phyloP scores from a whole-genome alignment of 2,888 invertebrate genomes.

The Bimastos eiseni region DNA sequence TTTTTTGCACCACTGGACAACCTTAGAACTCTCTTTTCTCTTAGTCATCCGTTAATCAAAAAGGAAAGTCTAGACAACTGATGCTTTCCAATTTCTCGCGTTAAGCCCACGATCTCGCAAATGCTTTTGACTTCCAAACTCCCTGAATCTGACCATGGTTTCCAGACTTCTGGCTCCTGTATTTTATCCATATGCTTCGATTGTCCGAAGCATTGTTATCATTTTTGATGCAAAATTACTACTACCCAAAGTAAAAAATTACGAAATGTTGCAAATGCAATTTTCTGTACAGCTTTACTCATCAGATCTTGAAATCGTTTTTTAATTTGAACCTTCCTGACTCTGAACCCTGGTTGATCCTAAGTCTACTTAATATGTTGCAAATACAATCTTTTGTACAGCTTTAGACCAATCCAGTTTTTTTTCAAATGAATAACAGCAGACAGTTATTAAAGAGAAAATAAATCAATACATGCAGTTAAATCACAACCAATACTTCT shows the following conservation, averaged over 20 bases:
- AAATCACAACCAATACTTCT: not conserved
- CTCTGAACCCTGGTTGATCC: no score
- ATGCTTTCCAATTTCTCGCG: not conserved
- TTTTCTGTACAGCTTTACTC: not conserved
- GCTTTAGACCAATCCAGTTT: constrained; percentile 6
- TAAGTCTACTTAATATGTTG: no score
- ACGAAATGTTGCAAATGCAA: not conserved
- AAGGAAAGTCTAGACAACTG: not conserved
- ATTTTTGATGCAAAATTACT: not conserved
- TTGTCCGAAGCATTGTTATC: no score
- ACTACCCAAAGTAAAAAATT: not conserved
- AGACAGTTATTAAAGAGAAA: constrained; percentile 9
- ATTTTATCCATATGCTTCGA: no score
- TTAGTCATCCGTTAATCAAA: not conserved
- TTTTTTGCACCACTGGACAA: no score
- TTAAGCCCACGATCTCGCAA: not conserved
- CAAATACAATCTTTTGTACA: not conserved
- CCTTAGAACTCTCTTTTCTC: no score
- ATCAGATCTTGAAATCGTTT: no score
- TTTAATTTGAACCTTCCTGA: no score
- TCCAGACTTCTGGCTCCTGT: not conserved
- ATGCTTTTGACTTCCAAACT: not conserved
- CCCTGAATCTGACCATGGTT: not conserved
- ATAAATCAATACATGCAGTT: not conserved
- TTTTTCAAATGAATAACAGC: not conserved